phyloP scores from a whole-genome alignment of 2,888 invertebrate genomes.

The Agonum fuliginosum region DNA sequence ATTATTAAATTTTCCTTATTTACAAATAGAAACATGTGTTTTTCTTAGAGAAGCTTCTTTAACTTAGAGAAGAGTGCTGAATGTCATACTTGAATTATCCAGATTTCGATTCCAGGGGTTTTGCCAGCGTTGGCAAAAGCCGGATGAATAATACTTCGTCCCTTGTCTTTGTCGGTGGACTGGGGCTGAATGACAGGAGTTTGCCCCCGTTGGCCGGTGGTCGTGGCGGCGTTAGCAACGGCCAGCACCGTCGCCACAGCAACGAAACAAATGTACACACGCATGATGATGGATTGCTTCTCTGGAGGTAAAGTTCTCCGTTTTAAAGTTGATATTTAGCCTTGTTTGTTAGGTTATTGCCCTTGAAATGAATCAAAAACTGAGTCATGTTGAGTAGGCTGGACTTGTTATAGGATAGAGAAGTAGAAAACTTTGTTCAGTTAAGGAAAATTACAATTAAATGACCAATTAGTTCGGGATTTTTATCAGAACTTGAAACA shows the following conservation, averaged over 20 bases:
- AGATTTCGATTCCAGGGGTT: conserved; percentile 82
- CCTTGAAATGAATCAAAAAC: conserved; percentile 16
- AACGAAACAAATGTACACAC: neutral
- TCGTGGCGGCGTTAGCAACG: neutral
- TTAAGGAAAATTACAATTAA: neutral
- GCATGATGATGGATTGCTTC: neutral
- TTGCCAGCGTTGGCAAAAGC: conserved; percentile 84
- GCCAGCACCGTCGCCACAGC: conserved; percentile 17
- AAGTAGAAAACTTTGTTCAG: neutral
- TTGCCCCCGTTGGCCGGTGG: neutral
- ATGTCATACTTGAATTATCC: conserved; percentile 86
- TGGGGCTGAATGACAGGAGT: conserved; percentile 17
- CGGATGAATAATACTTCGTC: conserved; percentile 74
- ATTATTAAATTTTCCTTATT: too few relatives aligned
- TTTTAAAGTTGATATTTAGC: neutral
- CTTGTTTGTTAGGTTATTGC: conserved; percentile 10
- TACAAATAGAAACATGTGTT: too few relatives aligned
- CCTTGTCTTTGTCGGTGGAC: conserved; percentile 4
- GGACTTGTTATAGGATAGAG: neutral
- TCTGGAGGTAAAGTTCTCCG: neutral
- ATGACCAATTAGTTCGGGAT: neutral
- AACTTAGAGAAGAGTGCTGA: neutral
- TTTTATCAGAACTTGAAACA: too few relatives aligned
- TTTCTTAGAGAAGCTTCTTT: too few relatives aligned
- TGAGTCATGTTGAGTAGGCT: conserved; percentile 12